Percentiles rank a stretch among this genome's conserved stretches.
phyloP scores from a whole-genome alignment of 1,140 invertebrate genomes.

The Mactra quadrangularis region DNA sequence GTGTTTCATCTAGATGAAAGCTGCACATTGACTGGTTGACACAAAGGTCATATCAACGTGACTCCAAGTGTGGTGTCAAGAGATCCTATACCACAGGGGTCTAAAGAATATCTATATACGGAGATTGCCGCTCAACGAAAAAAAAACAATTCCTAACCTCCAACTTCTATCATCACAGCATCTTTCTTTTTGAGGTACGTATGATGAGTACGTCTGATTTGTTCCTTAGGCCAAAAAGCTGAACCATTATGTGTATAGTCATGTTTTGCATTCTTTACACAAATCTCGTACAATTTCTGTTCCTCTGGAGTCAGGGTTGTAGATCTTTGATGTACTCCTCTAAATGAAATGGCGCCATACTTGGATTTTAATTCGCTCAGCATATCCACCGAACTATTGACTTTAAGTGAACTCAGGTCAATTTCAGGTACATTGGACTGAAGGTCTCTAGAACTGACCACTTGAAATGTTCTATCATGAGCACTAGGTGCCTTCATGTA shows the following conservation, averaged over 20 bases:
- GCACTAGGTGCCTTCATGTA: no score
- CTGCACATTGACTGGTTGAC: no score
- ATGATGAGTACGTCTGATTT: constrained; percentile 47
- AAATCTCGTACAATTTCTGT: background rate
- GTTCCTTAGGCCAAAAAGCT: constrained; percentile 25
- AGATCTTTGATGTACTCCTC: background rate
- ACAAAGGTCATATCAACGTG: no score
- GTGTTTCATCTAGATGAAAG: no score
- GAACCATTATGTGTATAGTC: constrained; percentile 46
- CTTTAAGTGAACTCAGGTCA: background rate
- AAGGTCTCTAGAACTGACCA: background rate
- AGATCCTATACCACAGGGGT: no score
- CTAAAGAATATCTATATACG: no score
- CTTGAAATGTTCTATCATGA: background rate
- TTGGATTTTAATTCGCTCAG: background rate
- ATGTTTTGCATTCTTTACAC: constrained; percentile 35
- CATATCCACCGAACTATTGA: background rate
- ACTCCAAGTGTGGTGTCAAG: no score
- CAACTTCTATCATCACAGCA: constrained; percentile 54
- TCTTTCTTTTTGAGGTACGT: constrained; percentile 29
- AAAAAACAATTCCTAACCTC: no score
- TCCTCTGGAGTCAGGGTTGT: constrained; percentile 19
- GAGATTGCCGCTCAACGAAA: no score
- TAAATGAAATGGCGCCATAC: constrained; percentile 11
- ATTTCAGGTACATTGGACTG: background rate